Conservation (phyloP, 2,888 invertebrate species). For the Aspidiotus rigidus region DNA sequence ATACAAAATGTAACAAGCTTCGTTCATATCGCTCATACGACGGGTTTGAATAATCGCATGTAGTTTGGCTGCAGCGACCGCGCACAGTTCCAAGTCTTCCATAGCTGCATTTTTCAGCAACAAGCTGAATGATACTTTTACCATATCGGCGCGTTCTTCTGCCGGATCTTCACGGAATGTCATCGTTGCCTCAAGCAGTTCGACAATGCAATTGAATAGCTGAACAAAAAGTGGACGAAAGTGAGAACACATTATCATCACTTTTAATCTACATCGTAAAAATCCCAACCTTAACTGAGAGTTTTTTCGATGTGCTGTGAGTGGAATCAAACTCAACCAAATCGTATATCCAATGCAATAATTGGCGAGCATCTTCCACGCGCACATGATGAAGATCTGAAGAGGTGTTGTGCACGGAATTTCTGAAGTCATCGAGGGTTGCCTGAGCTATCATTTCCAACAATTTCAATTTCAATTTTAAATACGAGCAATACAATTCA, state of each 20-base stretch:
- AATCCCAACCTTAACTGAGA: conserved; percentile 44
- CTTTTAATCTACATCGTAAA: background rate
- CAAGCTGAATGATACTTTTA: conserved; percentile 46
- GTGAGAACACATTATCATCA: background rate
- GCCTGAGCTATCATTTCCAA: conserved; percentile 54
- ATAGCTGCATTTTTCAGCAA: conserved; percentile 46
- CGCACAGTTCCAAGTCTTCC: conserved; percentile 49
- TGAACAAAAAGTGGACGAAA: conserved; percentile 30
- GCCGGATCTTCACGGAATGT: conserved; percentile 49
- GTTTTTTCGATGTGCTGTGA: conserved; percentile 48
- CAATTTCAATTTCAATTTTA: conserved; percentile 49
- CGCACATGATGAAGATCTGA: conserved; percentile 40
- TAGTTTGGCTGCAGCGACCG: conserved; percentile 53
- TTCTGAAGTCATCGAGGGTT: conserved; percentile 50
- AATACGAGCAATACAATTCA: conserved; percentile 49
- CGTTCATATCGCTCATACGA: conserved; percentile 48
- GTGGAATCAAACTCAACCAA: conserved; percentile 50
- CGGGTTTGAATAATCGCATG: conserved; percentile 53
- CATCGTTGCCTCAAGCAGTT: conserved; percentile 48
- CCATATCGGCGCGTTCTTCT: conserved; percentile 52
- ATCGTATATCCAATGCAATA: conserved; percentile 52
- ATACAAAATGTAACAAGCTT: conserved; percentile 49
- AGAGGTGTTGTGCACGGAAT: conserved; percentile 41
- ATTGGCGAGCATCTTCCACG: conserved; percentile 51
- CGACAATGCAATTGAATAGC: conserved; percentile 50